A percentile compares a stretch with the other conserved stretches of the same genome.
These are phyloP conservation scores for Plecotus auritus DNA, from an alignment of 2,113 vertebrate species.

Conservation along the genomic window DNA sequence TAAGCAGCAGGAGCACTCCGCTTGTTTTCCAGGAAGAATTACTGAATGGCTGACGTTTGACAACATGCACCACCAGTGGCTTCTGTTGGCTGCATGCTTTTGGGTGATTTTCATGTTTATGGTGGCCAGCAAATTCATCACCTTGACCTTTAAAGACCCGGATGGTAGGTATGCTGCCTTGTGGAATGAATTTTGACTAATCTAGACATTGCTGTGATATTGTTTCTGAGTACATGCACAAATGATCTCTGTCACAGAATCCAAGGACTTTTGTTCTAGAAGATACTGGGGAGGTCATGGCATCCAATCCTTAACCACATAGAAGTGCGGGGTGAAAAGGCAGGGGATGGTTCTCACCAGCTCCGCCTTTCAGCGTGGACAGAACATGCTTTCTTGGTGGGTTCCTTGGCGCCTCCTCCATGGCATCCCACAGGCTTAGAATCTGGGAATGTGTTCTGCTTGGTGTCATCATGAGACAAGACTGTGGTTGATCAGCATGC, in stretches of 20 bases:
- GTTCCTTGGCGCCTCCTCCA: not conserved
- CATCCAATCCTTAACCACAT: not conserved
- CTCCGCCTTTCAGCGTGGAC: fast-evolving
- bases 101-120: constrained; percentile 98
- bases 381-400: not conserved
- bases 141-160: constrained; percentile 86
- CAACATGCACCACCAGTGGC: constrained; percentile 97
- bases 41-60: constrained; percentile 77
- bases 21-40: constrained; percentile 75
- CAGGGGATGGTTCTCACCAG: fast-evolving
- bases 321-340: not conserved
- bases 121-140: constrained; percentile 96
- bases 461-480: fast-evolving
- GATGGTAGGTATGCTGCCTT: constrained; percentile 83
- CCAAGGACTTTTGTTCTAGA: not conserved
- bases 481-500: not conserved
- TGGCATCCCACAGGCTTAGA: not conserved
- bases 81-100: constrained; percentile 94
- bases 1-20: not conserved
- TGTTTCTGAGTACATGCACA: not conserved
- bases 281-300: not conserved
- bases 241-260: not conserved
- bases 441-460: not conserved
- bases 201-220: not conserved
- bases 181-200: not conserved